phyloP scores from a whole-genome alignment of 2,113 vertebrate species.

The Archilochus colubris region DNA sequence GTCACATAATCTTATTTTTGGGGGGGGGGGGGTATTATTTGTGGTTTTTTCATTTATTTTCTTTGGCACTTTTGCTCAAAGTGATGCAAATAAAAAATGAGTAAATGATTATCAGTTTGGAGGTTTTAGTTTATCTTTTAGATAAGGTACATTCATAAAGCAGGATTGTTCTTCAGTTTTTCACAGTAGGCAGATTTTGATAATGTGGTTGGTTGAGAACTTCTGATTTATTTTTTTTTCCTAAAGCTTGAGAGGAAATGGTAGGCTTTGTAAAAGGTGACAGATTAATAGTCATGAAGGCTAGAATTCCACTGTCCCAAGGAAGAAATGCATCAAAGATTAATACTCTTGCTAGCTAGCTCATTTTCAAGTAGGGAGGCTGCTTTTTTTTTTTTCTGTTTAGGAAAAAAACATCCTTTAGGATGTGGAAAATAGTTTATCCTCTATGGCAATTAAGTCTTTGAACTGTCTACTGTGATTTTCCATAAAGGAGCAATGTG shows the following conservation, averaged over 20 bases:
- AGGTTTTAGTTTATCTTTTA: slow-evolving; percentile 24
- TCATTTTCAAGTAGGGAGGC: background rate
- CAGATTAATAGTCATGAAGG: slow-evolving; percentile 27
- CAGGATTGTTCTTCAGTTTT: slow-evolving; percentile 23
- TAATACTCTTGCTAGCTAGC: background rate
- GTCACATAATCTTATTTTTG: background rate
- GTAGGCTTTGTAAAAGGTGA: slow-evolving; percentile 40
- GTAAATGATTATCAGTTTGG: slow-evolving; percentile 21
- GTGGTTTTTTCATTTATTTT: background rate
- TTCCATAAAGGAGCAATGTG: background rate
- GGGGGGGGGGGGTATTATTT: too few species aligned
- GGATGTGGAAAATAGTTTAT: background rate
- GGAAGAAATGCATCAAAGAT: slow-evolving; percentile 13
- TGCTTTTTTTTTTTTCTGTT: background rate
- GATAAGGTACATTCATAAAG: slow-evolving; percentile 46
- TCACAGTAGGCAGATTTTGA: slow-evolving; percentile 59
- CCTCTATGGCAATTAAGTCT: background rate
- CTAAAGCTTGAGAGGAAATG: slow-evolving; percentile 26
- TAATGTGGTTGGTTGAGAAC: slow-evolving; percentile 39
- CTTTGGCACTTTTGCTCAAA: background rate
- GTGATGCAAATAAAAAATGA: slow-evolving; percentile 33
- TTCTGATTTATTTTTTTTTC: slow-evolving; percentile 35
- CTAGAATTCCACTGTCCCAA: slow-evolving; percentile 29
- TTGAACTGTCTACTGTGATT: background rate
- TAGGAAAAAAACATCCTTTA: background rate